Evolutionary conservation across 1,140 invertebrate species (phyloP), one percentile per base, ranked within the genome.

Genomic region (Catajapyx aquilonaris): DNA sequence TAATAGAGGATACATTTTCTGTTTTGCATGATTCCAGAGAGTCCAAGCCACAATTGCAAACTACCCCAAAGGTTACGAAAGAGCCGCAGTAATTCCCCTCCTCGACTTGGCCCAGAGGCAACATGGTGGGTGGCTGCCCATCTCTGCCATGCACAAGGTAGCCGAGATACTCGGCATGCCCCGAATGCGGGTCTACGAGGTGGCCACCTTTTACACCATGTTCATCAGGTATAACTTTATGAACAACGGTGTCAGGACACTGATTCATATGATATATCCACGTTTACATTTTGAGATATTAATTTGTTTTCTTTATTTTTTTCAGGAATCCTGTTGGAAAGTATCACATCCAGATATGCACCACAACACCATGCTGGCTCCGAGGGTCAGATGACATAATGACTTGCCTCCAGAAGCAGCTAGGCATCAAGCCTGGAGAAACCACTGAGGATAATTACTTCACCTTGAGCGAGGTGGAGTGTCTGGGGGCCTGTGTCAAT

Each of bases 161-260:
- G 90, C 88, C 21, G 79, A 88, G 43, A 71, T 91, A 38, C 58
- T 95, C 1, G 64, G 78, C 28, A 69, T 98, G 47, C 86, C 94
- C 0, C 71, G 73, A 43, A 99, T 99, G 94, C 71, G 95, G 47
- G 93, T 98, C 0, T 99, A 99, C 61, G 95, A 99, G 70, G 95
- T 99, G 13, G 95, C 95, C 32, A 99, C 95, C 4, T 99, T 99
- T 59, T 99, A 99, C 52, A 98, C 95, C 9, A 99, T 99, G 95
- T 99, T 94, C 52, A 94, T 90, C 59, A 75, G 84, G 71, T 80
- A n/a, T n/a, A 60, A 48, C 40, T 28, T 11, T 16, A 22, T 23
- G 5, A n/a, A n/a, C n/a, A n/a, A n/a, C n/a, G n/a, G n/a, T n/a
- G n/a, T n/a, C n/a, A n/a, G n/a, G n/a, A n/a, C n/a, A n/a, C n/a